Evolutionary conservation across 2,888 invertebrate genomes (phyloP), one percentile per base, ranked within the genome.

Genomic region (Drosophila rubida): DNA sequence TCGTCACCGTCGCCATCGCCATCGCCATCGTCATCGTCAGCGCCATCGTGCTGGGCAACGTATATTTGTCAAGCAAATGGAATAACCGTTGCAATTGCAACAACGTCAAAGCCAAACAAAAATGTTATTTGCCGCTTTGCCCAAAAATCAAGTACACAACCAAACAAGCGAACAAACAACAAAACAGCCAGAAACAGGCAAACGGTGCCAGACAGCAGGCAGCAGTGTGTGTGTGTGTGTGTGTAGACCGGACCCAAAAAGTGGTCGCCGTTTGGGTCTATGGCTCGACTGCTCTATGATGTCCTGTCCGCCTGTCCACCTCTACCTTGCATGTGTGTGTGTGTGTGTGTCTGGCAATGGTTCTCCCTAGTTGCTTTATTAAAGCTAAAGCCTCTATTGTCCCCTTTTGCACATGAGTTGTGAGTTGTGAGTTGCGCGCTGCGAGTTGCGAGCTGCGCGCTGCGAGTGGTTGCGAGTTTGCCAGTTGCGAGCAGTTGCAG

Each of bases 71-170:
- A 87, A 87, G 87, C 85, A 83, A 83, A 83, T 83, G 82, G 87
- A 83, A 83, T 85, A 83, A 81, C 82, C 87, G 87, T 75, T 87
- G 87, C 81, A 74, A 84, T 83, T 81, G 85, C 82, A 87, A 87
- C 78, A 83, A 83, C 82, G 82, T 83, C 82, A 87, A 87, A 83
- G 75, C 82, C 85, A 83, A 87, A 83, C 82, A 83, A 83, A 83
- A 83, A 83, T 83, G 87, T 84, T 83, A 83, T 83, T 83, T 83
- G 82, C 82, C 87, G 87, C 84, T 82, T 84, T 82, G 73, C 87
- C 87, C 82, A 84, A 87, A 83, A 83, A 83, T 83, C 87, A 83
- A 87, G 82, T 83, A 83, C 87, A 83, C 79, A 79, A 60, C 70
- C 87, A 83, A 75, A 71, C 79, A 63, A 35, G 42, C 59, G 23